A percentile compares a stretch with the other conserved stretches of the same genome.
Conservation (phyloP, 1,140 invertebrate genomes). For the Cotesia glomerata region DNA sequence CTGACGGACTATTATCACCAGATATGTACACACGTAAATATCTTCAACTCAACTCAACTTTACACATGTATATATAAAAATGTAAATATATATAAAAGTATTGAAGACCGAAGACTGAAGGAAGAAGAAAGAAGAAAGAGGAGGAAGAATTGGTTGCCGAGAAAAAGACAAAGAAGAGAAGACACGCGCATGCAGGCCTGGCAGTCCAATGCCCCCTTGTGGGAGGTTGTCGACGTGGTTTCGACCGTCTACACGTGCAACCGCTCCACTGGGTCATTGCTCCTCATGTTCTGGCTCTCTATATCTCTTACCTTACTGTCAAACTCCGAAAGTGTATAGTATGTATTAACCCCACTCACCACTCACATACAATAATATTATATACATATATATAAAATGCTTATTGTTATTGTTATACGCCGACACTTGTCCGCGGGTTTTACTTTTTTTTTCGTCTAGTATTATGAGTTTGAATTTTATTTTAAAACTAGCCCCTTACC, state of each 20-base stretch:
- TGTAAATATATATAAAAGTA: no score
- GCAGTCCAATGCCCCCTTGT: constrained; percentile 3
- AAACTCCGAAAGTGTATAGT: no score
- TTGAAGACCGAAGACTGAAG: no score
- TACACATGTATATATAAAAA: no score
- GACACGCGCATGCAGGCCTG: constrained; percentile 3
- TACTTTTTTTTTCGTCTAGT: neutral
- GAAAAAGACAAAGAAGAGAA: constrained; percentile 3
- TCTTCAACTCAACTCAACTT: neutral
- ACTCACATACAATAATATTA: constrained; percentile 49
- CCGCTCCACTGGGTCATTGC: constrained; percentile 58
- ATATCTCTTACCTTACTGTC: no score
- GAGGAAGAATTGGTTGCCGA: neutral
- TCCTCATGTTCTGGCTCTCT: constrained; percentile 34
- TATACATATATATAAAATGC: constrained; percentile 25
- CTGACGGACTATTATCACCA: no score
- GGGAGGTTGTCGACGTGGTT: constrained; percentile 54
- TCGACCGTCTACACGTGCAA: constrained; percentile 54
- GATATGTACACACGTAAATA: neutral
- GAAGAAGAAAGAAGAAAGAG: no score
- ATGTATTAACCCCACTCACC: constrained; percentile 1
- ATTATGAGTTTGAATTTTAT: no score
- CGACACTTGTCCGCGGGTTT: constrained; percentile 38
- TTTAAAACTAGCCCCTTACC: neutral
- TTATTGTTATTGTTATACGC: neutral